A percentile compares a stretch with the other conserved stretches of the same genome.
phyloP scores from a whole-genome alignment of 2,888 invertebrate genomes.

The Tineola bisselliella region DNA sequence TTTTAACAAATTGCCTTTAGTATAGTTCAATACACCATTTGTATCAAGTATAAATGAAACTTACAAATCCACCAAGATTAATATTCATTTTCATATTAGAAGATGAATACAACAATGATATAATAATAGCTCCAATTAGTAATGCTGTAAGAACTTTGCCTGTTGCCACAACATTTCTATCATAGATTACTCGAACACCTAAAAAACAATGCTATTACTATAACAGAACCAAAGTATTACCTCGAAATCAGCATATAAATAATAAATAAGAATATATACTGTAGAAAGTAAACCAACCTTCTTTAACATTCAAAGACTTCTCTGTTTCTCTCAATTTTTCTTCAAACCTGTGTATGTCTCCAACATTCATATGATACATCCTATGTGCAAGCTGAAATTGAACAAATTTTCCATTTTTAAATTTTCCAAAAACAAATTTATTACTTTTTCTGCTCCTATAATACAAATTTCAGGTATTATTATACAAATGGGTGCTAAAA shows the following conservation, averaged over 20 bases:
- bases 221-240: too few relatives aligned
- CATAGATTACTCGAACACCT: slow-evolving; percentile 84
- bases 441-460: too few relatives aligned
- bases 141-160: slow-evolving; percentile 76
- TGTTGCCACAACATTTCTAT: slow-evolving; percentile 79
- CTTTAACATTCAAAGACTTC: slow-evolving; percentile 78
- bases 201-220: slow-evolving; percentile 14
- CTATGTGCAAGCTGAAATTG: slow-evolving; percentile 68
- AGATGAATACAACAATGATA: slow-evolving; percentile 74
- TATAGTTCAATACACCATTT: too few relatives aligned
- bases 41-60: slow-evolving; percentile 38
- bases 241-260: too few relatives aligned
- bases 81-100: slow-evolving; percentile 76
- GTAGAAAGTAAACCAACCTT: slow-evolving; percentile 65
- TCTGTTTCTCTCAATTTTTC: slow-evolving; percentile 89
- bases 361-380: slow-evolving; percentile 85
- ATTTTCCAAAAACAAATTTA: slow-evolving; percentile 13
- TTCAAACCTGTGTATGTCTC: slow-evolving; percentile 87
- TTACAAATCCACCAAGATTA: slow-evolving; percentile 78
- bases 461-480: too few relatives aligned
- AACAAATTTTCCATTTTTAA: neutral
- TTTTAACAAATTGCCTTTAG: too few relatives aligned
- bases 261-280: too few relatives aligned
- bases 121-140: slow-evolving; percentile 72
- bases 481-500: too few relatives aligned